Conservation (phyloP, 2,797 vertebrate genomes). For the Tragopan temminckii region DNA sequence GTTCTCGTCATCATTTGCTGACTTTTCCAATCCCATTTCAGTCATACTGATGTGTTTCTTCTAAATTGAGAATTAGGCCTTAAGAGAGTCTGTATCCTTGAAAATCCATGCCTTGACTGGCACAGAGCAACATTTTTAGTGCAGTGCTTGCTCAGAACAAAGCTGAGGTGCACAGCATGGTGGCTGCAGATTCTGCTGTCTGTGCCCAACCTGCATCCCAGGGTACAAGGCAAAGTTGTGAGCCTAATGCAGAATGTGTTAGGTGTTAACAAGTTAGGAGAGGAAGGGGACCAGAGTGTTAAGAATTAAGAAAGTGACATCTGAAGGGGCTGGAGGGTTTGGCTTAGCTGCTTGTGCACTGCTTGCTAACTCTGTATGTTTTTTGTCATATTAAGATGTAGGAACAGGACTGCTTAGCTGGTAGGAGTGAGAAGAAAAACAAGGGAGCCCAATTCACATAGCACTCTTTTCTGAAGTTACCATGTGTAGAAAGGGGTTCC, state of each 20-base stretch:
- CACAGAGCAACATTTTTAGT: background rate
- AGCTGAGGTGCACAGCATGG: fast-evolving
- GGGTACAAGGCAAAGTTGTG: fast-evolving
- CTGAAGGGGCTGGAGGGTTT: background rate
- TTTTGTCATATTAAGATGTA: fast-evolving
- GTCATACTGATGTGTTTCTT: background rate
- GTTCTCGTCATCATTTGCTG: fast-evolving
- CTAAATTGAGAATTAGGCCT: background rate
- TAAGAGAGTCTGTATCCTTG: background rate
- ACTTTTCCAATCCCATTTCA: fast-evolving
- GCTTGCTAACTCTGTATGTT: background rate
- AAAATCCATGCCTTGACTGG: background rate
- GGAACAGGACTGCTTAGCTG: background rate
- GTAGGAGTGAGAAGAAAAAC: no score
- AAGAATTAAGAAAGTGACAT: fast-evolving
- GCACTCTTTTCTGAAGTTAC: no score
- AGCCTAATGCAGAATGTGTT: fast-evolving
- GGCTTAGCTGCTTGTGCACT: background rate
- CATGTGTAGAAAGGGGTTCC: background rate
- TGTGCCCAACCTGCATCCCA: background rate
- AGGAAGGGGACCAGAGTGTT: no score
- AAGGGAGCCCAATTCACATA: background rate
- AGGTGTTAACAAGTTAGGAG: fast-evolving
- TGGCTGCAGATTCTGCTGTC: background rate
- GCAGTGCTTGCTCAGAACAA: fast-evolving